Conservation (phyloP, 1,140 invertebrate genomes). For the Penaeus indicus region DNA sequence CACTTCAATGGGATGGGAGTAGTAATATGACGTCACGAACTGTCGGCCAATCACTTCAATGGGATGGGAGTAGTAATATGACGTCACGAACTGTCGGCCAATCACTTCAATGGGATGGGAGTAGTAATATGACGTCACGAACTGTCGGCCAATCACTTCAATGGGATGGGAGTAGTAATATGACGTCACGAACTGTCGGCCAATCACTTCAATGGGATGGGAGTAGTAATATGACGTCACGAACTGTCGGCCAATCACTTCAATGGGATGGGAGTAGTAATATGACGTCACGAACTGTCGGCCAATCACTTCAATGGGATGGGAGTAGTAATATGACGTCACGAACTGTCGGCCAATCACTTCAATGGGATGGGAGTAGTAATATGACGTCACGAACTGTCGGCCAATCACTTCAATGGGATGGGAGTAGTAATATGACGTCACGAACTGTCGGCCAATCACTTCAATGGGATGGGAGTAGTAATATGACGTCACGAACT, state of each 20-base stretch:
- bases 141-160: conserved; percentile 44
- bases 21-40: too few species aligned
- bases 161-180: conserved; percentile 56
- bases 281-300: conserved; percentile 52
- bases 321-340: too few species aligned
- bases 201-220: too few species aligned
- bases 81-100: conserved; percentile 51
- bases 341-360: conserved; percentile 33
- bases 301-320: too few species aligned
- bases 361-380: conserved; percentile 57
- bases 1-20: too few species aligned
- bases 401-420: background rate
- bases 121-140: too few species aligned
- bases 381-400: conserved; percentile 53
- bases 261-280: conserved; percentile 57
- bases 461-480: conserved; percentile 55
- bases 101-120: too few species aligned
- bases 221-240: too few species aligned
- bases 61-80: conserved; percentile 55
- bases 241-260: conserved; percentile 38
- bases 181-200: conserved; percentile 54
- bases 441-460: conserved; percentile 27
- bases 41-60: conserved; percentile 51
- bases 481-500: conserved; percentile 56
- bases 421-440: too few species aligned